phyloP scores from a whole-genome alignment of 2,113 vertebrate genomes.

The Trachemys scripta region DNA sequence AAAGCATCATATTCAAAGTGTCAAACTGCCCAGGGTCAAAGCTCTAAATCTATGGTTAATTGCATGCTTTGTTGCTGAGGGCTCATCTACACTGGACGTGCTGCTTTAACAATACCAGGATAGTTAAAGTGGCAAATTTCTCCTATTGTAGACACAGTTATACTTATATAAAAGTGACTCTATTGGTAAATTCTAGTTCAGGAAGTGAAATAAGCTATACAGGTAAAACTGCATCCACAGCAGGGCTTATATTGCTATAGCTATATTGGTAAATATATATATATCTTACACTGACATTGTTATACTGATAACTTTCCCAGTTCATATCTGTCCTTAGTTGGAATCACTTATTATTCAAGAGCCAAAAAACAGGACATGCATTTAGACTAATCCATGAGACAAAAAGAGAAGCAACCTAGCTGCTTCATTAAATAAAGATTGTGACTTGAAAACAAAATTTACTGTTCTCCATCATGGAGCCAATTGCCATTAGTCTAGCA shows the following conservation, averaged over 20 bases:
- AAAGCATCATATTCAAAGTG: neutral
- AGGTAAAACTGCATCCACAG: neutral
- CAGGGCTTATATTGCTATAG: neutral
- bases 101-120: neutral
- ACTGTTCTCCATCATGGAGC: fast-evolving
- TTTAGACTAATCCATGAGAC: fast-evolving
- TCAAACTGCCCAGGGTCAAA: neutral
- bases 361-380: fast-evolving
- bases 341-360: fast-evolving
- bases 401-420: neutral
- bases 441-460: neutral
- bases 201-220: neutral
- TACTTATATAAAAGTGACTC: neutral
- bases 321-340: neutral
- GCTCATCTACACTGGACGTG: neutral
- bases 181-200: neutral
- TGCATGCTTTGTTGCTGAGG: neutral
- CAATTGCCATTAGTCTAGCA: fast-evolving
- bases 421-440: neutral
- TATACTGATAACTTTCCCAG: neutral
- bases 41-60: neutral
- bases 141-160: neutral
- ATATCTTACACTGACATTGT: neutral
- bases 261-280: neutral
- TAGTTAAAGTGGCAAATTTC: neutral